A percentile compares a stretch with the other conserved stretches of the same genome.
Conservation (phyloP, 1,140 invertebrate species). For the Zaprionus capensis region DNA sequence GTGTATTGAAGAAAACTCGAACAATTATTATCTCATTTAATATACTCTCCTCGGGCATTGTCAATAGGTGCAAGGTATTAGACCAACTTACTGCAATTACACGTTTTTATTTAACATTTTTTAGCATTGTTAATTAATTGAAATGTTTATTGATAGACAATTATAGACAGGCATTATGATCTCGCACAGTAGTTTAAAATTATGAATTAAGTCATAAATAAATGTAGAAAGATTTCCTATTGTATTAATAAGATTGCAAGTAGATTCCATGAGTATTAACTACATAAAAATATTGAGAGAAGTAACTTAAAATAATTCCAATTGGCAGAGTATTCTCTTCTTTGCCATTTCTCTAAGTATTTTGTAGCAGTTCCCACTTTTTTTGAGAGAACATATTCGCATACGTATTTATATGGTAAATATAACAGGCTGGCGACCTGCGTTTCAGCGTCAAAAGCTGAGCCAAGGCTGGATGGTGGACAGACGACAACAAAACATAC, state of each 20-base stretch:
- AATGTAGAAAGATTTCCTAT: too few species aligned
- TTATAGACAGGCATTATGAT: background rate
- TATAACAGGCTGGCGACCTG: conserved; percentile 48
- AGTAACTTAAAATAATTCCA: background rate
- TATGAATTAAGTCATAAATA: background rate
- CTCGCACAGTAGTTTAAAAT: background rate
- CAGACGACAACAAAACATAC: conserved; percentile 22
- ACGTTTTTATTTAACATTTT: conserved; percentile 49
- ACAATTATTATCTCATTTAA: background rate
- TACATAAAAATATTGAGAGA: too few species aligned
- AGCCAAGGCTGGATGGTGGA: conserved; percentile 53
- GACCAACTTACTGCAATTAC: conserved; percentile 31
- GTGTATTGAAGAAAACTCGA: background rate
- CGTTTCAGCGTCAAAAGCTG: conserved; percentile 35
- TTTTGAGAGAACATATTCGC: conserved; percentile 48
- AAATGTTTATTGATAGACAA: conserved; percentile 24
- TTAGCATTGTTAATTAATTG: conserved; percentile 42
- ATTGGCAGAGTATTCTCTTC: background rate
- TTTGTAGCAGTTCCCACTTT: conserved; percentile 34
- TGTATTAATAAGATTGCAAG: background rate
- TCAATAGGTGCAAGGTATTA: background rate
- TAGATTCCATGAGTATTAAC: background rate
- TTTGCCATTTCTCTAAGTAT: conserved; percentile 8
- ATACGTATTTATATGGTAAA: conserved; percentile 61
- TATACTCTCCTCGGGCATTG: too few species aligned